phyloP scores from a whole-genome alignment of 2,888 invertebrate genomes.

The Pseudeuparius sepicola region DNA sequence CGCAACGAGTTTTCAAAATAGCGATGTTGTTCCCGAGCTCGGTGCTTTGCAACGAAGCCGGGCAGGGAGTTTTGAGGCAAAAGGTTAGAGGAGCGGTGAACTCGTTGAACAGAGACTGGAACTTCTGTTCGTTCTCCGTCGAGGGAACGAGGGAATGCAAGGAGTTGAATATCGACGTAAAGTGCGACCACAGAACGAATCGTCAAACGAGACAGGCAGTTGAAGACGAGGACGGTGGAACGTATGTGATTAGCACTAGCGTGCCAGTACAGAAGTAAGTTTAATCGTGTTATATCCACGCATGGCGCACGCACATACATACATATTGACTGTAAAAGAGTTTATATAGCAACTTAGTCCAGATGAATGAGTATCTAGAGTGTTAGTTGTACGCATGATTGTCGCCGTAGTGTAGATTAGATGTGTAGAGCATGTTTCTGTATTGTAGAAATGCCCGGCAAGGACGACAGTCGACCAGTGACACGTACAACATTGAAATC shows the following conservation, averaged over 20 bases:
- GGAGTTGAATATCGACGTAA: conserved; percentile 81
- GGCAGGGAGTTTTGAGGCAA: conserved; percentile 82
- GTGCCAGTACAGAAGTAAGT: conserved; percentile 60
- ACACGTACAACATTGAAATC: conserved; percentile 85
- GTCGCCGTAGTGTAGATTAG: no score
- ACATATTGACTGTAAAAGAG: no score
- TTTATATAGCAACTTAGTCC: no score
- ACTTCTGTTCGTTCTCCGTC: conserved; percentile 85
- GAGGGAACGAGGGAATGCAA: conserved; percentile 86
- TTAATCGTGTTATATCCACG: no score
- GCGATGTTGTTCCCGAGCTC: conserved; percentile 92
- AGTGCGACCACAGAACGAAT: conserved; percentile 71
- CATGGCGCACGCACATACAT: no score
- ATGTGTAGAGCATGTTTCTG: conserved; percentile 24
- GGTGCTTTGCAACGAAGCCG: conserved; percentile 92
- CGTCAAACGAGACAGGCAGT: conserved; percentile 55
- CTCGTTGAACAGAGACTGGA: conserved; percentile 89
- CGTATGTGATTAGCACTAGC: conserved; percentile 71
- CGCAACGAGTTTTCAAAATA: conserved; percentile 90
- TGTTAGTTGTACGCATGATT: no score
- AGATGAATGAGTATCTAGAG: no score
- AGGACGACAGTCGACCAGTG: conserved; percentile 78
- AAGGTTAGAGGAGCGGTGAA: conserved; percentile 84
- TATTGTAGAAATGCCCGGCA: conserved; percentile 68
- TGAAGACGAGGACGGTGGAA: conserved; percentile 56